phyloP scores from a whole-genome alignment of 2,888 invertebrate species.

The Eupithecia centaureata region DNA sequence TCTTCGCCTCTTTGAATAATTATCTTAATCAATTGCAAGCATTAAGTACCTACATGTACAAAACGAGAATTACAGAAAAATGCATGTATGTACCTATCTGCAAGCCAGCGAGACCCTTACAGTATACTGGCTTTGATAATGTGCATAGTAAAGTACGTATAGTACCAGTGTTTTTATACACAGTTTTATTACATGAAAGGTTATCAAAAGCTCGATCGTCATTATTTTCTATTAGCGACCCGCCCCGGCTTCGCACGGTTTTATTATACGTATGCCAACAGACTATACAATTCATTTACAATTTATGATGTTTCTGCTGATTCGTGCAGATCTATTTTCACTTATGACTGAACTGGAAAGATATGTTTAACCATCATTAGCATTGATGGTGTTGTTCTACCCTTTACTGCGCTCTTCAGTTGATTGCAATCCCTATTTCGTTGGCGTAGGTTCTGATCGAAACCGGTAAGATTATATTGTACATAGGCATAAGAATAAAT shows the following conservation, averaged over 20 bases:
- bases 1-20: constrained; percentile 64
- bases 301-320: too few relatives aligned
- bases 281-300: too few relatives aligned
- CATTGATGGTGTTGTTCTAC: background rate
- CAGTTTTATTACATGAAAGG: too few relatives aligned
- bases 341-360: too few relatives aligned
- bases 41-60: constrained; percentile 53
- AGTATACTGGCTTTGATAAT: constrained; percentile 7
- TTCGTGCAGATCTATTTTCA: too few relatives aligned
- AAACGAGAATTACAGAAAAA: constrained; percentile 45
- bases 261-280: too few relatives aligned
- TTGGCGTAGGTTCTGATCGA: background rate
- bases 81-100: constrained; percentile 14
- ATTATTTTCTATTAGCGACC: too few relatives aligned
- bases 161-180: too few relatives aligned
- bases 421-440: background rate
- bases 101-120: constrained; percentile 41
- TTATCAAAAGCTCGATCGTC: too few relatives aligned
- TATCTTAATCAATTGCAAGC: constrained; percentile 64
- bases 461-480: background rate
- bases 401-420: background rate
- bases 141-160: background rate
- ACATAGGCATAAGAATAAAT: too few relatives aligned
- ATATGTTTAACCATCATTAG: background rate
- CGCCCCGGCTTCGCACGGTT: too few relatives aligned